Evolutionary conservation across 53 echinoderm and acorn worm species (phyloP).

Genomic region (Pentamera pediparva): DNA sequence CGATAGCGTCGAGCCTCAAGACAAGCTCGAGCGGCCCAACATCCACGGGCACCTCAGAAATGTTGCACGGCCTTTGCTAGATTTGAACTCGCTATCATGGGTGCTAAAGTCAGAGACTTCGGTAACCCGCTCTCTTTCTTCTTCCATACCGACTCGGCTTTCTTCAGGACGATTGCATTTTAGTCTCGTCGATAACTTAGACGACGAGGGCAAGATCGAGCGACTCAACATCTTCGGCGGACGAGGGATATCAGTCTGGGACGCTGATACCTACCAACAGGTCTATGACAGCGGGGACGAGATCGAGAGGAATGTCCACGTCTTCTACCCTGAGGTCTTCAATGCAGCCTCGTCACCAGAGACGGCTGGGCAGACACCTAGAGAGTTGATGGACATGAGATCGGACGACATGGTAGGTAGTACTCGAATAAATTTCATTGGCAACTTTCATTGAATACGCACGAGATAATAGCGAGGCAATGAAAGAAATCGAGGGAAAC

Average conservation of each 20-base stretch:
- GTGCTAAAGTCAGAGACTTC: not conserved
- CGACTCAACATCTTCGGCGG: slow-evolving; percentile 47
- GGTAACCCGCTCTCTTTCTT: not conserved
- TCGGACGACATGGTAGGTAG: slow-evolving; percentile 50
- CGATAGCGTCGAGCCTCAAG: too few species aligned
- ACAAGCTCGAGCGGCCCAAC: too few species aligned
- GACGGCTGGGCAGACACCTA: slow-evolving; percentile 13
- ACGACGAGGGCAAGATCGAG: slow-evolving; percentile 22
- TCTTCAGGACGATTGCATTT: slow-evolving; percentile 25
- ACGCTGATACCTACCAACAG: slow-evolving; percentile 34
- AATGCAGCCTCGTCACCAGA: slow-evolving; percentile 37
- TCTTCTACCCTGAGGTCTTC: slow-evolving; percentile 60
- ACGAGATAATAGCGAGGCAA: not conserved
- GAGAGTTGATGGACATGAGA: slow-evolving; percentile 32
- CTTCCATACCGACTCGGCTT: not conserved
- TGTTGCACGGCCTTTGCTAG: too few species aligned
- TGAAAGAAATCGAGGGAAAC: not conserved
- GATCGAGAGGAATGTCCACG: slow-evolving; percentile 34
- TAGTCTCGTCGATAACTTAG: slow-evolving; percentile 40
- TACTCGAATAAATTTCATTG: too few species aligned
- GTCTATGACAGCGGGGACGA: slow-evolving; percentile 56
- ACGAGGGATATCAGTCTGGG: slow-evolving; percentile 47
- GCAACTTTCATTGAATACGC: not conserved
- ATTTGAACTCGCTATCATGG: not conserved
- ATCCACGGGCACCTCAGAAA: too few species aligned